Percentiles rank a stretch among this genome's conserved stretches.
phyloP scores from a whole-genome alignment of 2,797 vertebrate species.

The Pachyuromys duprasi region DNA sequence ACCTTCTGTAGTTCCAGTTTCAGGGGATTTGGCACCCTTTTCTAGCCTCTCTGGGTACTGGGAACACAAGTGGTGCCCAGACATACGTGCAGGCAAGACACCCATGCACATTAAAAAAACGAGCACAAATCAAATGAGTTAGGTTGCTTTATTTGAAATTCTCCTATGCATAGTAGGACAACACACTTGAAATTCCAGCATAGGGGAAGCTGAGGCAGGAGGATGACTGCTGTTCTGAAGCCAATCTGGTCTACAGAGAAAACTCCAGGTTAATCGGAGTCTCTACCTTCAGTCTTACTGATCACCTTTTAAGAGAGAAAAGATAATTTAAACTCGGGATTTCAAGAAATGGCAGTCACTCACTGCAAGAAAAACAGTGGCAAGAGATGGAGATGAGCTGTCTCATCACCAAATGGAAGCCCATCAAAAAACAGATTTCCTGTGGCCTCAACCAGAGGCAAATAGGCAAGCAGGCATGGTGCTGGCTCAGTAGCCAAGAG shows the following conservation, averaged over 20 bases:
- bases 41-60: background rate
- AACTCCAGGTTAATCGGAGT: background rate
- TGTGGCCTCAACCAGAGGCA: background rate
- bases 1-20: background rate
- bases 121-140: background rate
- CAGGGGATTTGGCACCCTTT: background rate
- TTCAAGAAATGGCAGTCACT: background rate
- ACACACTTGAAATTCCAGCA: background rate
- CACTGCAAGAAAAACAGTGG: too few relatives aligned
- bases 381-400: background rate
- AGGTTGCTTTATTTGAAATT: background rate
- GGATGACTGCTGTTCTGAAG: background rate
- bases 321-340: background rate
- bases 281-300: background rate
- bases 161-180: background rate
- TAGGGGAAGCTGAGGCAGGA: background rate
- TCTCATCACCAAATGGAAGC: background rate
- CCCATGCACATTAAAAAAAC: background rate
- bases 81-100: background rate
- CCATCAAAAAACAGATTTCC: background rate
- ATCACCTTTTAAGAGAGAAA: background rate
- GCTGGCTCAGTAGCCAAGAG: background rate
- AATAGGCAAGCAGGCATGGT: too few relatives aligned
- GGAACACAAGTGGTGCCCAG: background rate
- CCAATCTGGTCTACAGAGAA: background rate